Conservation (phyloP, 2,888 invertebrate species). For the Meghimatium bilineatum region DNA sequence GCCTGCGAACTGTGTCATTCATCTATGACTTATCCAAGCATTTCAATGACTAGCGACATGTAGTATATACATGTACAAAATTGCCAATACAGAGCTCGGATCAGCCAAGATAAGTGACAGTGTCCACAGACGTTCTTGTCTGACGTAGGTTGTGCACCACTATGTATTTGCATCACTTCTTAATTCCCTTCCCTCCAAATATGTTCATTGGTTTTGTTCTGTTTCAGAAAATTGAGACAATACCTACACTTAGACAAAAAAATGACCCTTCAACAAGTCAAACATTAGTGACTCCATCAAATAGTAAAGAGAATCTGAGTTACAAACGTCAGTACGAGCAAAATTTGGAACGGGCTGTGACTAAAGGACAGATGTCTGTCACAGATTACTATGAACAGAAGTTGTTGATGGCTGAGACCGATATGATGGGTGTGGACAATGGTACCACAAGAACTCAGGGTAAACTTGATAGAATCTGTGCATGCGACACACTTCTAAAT, state of each 20-base stretch:
- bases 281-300: background rate
- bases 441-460: slow-evolving; percentile 89
- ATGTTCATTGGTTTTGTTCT: background rate
- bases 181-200: background rate
- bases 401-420: slow-evolving; percentile 85
- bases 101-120: too few species aligned
- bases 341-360: slow-evolving; percentile 88
- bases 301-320: slow-evolving; percentile 1
- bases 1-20: too few species aligned
- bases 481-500: too few species aligned
- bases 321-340: slow-evolving; percentile 87
- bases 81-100: too few species aligned
- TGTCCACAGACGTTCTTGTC: too few species aligned
- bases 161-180: too few species aligned
- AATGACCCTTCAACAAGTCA: slow-evolving; percentile 3
- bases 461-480: slow-evolving; percentile 64
- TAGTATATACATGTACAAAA: too few species aligned
- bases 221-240: background rate
- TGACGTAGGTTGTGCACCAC: too few species aligned
- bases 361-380: slow-evolving; percentile 89
- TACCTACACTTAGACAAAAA: background rate
- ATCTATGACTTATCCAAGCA: too few species aligned
- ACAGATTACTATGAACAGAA: slow-evolving; percentile 90
- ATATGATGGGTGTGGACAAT: slow-evolving; percentile 88
- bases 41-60: too few species aligned